phyloP scores from a whole-genome alignment of 2,113 vertebrate species.

The Leptobrachium ailaonicum region DNA sequence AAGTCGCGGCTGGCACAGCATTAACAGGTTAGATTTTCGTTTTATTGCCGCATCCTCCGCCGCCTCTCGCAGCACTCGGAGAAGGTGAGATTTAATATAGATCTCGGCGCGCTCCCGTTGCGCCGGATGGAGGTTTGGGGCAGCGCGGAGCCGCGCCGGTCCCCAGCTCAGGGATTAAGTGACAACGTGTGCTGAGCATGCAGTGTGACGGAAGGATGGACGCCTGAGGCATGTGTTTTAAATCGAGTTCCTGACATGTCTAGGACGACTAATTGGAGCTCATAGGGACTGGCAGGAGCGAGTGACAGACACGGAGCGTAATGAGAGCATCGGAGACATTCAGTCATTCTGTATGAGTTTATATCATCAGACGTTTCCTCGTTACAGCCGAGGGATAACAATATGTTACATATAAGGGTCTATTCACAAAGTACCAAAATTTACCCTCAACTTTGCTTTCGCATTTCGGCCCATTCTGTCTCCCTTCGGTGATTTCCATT shows the following conservation, averaged over 20 bases:
- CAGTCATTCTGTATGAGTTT: too few relatives aligned
- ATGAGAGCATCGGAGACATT: too few relatives aligned
- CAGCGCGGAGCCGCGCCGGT: background rate
- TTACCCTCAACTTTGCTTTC: too few relatives aligned
- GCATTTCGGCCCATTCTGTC: too few relatives aligned
- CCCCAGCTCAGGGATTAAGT: background rate
- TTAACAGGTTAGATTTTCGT: slow-evolving; percentile 36
- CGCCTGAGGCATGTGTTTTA: background rate
- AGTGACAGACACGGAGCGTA: background rate
- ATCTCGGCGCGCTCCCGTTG: background rate
- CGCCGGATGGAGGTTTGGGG: background rate
- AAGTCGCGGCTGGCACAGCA: background rate
- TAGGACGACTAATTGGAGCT: background rate
- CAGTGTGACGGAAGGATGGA: too few relatives aligned
- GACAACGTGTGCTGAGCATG: background rate
- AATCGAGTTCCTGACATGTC: background rate
- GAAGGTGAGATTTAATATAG: slow-evolving; percentile 42
- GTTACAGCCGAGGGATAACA: too few relatives aligned
- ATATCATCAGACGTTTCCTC: too few relatives aligned
- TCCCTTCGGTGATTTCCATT: too few relatives aligned
- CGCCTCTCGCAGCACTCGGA: background rate
- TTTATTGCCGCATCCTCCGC: background rate
- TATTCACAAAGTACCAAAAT: too few relatives aligned
- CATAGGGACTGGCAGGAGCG: background rate
- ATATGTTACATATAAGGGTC: too few relatives aligned